Conservation (phyloP, 2,113 vertebrate species). For the Oenanthe melanoleuca region DNA sequence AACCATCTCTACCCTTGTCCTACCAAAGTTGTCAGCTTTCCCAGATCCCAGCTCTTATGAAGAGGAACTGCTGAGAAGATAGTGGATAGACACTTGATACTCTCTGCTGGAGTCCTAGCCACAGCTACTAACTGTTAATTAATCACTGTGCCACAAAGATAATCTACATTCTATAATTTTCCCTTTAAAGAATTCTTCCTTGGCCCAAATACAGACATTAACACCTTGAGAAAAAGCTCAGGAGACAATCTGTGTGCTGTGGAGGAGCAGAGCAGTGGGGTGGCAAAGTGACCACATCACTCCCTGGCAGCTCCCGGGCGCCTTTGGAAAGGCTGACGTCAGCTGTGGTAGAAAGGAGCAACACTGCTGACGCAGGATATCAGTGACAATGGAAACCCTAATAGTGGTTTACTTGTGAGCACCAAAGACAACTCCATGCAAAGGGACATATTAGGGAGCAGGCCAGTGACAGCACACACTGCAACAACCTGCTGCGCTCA, state of each 20-base stretch:
- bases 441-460: background rate
- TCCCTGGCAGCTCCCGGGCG: background rate
- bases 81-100: conserved; percentile 23
- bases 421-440: background rate
- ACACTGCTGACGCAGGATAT: background rate
- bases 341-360: background rate
- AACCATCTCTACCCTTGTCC: background rate
- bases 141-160: background rate
- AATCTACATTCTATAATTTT: background rate
- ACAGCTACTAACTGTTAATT: conserved; percentile 45
- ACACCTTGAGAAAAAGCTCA: background rate
- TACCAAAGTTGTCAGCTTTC: background rate
- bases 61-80: background rate
- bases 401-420: background rate
- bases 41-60: background rate
- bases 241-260: background rate
- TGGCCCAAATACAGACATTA: background rate
- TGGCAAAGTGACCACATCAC: background rate
- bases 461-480: accelerated
- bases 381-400: background rate
- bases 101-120: background rate
- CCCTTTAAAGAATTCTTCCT: background rate
- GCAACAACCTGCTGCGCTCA: background rate
- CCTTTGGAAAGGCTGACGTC: background rate
- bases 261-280: background rate